Conservation (phyloP, 2,888 invertebrate genomes). For the Caprella mutica region DNA sequence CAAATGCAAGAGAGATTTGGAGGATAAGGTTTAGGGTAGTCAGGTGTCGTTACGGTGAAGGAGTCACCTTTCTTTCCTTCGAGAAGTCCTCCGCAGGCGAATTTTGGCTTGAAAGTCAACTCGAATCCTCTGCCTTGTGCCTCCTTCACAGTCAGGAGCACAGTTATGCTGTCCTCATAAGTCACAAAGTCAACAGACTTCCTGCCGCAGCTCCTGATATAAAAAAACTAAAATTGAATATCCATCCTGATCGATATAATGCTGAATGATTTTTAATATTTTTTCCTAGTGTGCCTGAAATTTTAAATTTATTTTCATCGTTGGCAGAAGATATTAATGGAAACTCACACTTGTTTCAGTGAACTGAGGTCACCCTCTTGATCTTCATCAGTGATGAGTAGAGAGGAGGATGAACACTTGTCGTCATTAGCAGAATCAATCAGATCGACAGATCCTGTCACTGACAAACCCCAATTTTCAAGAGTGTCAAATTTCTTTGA, state of each 20-base stretch:
- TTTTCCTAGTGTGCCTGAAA: too few relatives aligned
- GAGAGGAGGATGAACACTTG: background rate
- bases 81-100: background rate
- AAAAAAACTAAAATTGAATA: too few relatives aligned
- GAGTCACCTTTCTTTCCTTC: background rate
- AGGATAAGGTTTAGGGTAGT: constrained; percentile 1
- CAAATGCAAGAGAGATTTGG: background rate
- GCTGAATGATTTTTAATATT: too few relatives aligned
- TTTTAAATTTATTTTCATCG: too few relatives aligned
- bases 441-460: background rate
- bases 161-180: constrained; percentile 3
- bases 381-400: background rate
- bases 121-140: background rate
- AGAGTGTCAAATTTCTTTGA: too few relatives aligned
- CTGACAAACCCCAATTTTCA: background rate
- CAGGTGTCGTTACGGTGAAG: background rate
- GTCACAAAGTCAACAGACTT: background rate
- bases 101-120: background rate
- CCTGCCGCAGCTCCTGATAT: background rate
- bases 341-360: background rate
- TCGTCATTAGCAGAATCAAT: background rate
- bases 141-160: background rate
- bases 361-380: constrained; percentile 3
- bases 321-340: too few relatives aligned
- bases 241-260: too few relatives aligned